A percentile compares a stretch with the other conserved stretches of the same genome.
Conservation (phyloP, 1,140 invertebrate genomes). For the Panonychus citri region DNA sequence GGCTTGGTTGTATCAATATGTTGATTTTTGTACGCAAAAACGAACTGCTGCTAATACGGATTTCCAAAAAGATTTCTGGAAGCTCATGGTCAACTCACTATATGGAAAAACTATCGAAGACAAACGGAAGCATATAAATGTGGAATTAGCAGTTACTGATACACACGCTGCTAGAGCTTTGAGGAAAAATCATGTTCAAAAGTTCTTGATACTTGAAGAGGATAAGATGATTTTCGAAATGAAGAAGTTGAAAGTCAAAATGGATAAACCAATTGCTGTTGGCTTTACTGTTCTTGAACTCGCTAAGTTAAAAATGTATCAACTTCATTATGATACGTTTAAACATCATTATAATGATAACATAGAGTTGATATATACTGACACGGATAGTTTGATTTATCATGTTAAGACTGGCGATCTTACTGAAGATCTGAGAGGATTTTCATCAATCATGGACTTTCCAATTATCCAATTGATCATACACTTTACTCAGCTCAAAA, state of each 20-base stretch:
- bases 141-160: conserved; percentile 20
- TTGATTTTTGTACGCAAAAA: conserved; percentile 23
- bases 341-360: conserved; percentile 12
- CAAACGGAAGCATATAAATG: conserved; percentile 22
- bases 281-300: conserved; percentile 16
- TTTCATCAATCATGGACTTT: neutral
- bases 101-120: conserved; percentile 30
- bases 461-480: conserved; percentile 3
- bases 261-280: conserved; percentile 18
- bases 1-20: conserved; percentile 24
- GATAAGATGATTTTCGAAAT: conserved; percentile 10
- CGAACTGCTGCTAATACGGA: conserved; percentile 15
- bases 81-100: conserved; percentile 25
- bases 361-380: conserved; percentile 17
- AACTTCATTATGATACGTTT: conserved; percentile 18
- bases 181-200: conserved; percentile 22
- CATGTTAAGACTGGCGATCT: conserved; percentile 22
- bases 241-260: conserved; percentile 11
- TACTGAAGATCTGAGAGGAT: conserved; percentile 21
- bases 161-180: conserved; percentile 19
- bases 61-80: conserved; percentile 19
- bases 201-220: neutral
- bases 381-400: conserved; percentile 25
- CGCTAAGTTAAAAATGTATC: conserved; percentile 17
- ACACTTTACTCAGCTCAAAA: neutral